Base-by-base conservation (phyloP, 2,113 vertebrate genomes). In the Noturus placidus region DNA sequence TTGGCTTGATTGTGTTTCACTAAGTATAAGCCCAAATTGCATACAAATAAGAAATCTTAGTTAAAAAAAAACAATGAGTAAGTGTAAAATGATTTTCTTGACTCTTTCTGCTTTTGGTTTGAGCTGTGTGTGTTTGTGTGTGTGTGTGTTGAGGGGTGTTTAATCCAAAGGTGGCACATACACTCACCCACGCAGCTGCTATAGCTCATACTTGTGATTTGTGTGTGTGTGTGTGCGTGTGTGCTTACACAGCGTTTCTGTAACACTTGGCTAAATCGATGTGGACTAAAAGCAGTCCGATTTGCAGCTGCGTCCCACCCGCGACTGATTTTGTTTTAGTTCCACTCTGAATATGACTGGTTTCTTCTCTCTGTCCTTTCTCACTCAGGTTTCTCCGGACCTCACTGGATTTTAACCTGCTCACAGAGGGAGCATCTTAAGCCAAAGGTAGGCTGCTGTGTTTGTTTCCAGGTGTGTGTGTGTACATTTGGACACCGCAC, bases 401-500 rank as follows among this genome's bases (percentile, higher is more conserved):
- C 52, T 83, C 33, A 27, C 63, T 46, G 67, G 69, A 87, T 42
- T 85, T 77, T 83, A 27, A 83, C 33, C 83, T 54, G n/a, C 52
- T 27, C 63, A 57, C 42, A 42, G 57, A 56, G 69, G 67, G 59
- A 50, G 15, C 30, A 69, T 76, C 59, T 59, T 76, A 57, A 74
- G 59, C 79, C 83, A 86, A 90, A 90, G 89, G 89, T 90, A 88
- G 79, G 86, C 14, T 25, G 56, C 56, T 42, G 20, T 52, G 42
- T 50, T 77, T 35, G 33, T 82, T 35, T 25, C 10, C 5, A 0
- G 0, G 52, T 33, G 77, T 54, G n/a, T 33, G 76, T 19, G 52
- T 22, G 77, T 35, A 9, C 13, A 30, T 30, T 20, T 74, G 69
- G 8, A 50, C 46, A 50, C 42, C 42, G 42, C 0, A 27, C 27